phyloP scores from a whole-genome alignment of 2,113 vertebrate species.

The Cariama cristata region DNA sequence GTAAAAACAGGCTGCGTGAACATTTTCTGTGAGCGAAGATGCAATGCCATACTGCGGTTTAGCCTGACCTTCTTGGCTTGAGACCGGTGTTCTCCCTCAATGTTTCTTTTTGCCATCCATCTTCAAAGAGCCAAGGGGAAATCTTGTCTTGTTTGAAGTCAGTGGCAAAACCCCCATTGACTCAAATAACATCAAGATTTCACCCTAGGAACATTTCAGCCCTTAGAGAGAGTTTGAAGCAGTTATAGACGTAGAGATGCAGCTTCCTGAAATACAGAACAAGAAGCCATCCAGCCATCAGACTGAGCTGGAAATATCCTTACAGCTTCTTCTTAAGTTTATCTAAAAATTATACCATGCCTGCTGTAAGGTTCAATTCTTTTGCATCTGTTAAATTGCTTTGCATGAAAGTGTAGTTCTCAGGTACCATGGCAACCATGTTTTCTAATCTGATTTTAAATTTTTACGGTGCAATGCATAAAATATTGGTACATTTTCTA shows the following conservation, averaged over 20 bases:
- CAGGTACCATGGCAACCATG: conserved; percentile 67
- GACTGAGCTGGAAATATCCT: conserved; percentile 3
- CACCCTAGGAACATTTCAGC: background rate
- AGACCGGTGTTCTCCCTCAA: background rate
- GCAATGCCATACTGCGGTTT: background rate
- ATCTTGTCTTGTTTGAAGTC: conserved; percentile 20
- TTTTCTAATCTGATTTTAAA: conserved; percentile 69
- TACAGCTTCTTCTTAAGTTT: conserved; percentile 37
- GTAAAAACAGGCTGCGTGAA: background rate
- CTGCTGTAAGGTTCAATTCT: conserved; percentile 49
- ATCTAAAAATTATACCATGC: conserved; percentile 34
- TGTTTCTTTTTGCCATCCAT: background rate
- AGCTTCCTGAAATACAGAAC: background rate
- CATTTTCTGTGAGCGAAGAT: background rate
- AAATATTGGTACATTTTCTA: conserved; percentile 41
- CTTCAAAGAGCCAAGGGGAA: conserved; percentile 26
- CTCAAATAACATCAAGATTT: background rate
- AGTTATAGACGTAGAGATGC: background rate
- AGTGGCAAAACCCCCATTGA: conserved; percentile 21
- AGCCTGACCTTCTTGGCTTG: conserved; percentile 18
- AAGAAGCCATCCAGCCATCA: background rate
- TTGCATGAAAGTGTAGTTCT: conserved; percentile 71
- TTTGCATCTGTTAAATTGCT: conserved; percentile 63
- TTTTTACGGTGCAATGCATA: conserved; percentile 42
- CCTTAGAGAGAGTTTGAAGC: background rate